Evolutionary conservation across 2,113 vertebrate genomes (phyloP).

Genomic region (Python bivittatus): DNA sequence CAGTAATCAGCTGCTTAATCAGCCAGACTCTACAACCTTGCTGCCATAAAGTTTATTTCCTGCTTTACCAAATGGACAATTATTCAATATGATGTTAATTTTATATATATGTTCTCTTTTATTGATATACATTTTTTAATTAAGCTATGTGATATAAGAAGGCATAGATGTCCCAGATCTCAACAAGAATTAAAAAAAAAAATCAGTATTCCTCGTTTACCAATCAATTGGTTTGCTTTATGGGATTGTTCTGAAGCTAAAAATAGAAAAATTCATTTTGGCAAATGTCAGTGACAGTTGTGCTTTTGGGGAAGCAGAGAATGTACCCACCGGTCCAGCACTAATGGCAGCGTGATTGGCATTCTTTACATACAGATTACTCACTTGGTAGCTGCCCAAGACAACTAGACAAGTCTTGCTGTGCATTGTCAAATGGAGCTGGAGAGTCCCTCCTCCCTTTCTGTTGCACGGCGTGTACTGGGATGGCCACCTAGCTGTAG

Average conservation of each 20-base stretch:
- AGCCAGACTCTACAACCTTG: background rate
- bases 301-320: background rate
- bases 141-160: background rate
- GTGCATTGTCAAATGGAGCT: background rate
- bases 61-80: background rate
- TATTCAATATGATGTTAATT: background rate
- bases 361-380: background rate
- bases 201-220: background rate
- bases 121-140: background rate
- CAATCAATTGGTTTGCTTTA: background rate
- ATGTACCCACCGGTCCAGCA: background rate
- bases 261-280: background rate
- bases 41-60: background rate
- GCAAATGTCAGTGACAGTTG: background rate
- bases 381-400: background rate
- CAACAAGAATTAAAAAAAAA: background rate
- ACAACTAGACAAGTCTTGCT: background rate
- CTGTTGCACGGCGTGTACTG: background rate
- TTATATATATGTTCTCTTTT: background rate
- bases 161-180: background rate
- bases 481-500: background rate
- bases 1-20: background rate
- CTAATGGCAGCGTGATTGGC: background rate
- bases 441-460: background rate
- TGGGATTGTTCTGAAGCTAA: background rate